phyloP scores from a whole-genome alignment of 2,113 vertebrate species.

The Petromus typicus region DNA sequence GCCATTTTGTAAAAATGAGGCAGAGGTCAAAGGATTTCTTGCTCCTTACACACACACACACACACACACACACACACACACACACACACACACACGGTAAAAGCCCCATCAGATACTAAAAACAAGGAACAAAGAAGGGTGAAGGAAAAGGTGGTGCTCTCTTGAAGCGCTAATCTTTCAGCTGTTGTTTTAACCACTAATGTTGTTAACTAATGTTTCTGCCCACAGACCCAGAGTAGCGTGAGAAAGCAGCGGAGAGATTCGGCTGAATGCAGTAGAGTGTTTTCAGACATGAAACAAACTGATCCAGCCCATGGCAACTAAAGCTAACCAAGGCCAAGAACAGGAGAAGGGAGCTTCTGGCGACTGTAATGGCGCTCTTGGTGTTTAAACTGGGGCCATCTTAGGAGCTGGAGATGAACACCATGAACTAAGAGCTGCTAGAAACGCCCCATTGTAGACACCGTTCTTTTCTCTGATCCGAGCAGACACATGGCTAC shows the following conservation, averaged over 20 bases:
- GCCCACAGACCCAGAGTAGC: neutral
- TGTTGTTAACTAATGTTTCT: neutral
- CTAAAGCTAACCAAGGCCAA: neutral
- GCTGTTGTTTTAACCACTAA: neutral
- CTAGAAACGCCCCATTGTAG: neutral
- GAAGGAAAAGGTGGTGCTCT: rapidly evolving
- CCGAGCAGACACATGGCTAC: neutral
- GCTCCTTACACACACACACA: neutral
- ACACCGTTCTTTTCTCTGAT: neutral
- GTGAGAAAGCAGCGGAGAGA: neutral
- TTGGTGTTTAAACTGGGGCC: neutral
- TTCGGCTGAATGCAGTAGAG: neutral
- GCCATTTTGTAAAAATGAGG: neutral
- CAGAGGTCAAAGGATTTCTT: neutral
- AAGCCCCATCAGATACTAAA: neutral
- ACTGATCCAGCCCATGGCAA: neutral
- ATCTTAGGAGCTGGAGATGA: neutral
- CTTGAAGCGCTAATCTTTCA: neutral
- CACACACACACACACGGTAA: neutral
- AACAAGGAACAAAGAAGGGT: rapidly evolving
- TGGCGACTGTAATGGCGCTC: too few species aligned
- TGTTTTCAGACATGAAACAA: neutral
- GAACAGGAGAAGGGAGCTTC: neutral
- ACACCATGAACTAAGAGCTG: neutral
- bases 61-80: too few species aligned